Percentiles rank a stretch among this genome's conserved stretches.
phyloP scores from a whole-genome alignment of 2,888 invertebrate species.

The Hedychridium roseum region DNA sequence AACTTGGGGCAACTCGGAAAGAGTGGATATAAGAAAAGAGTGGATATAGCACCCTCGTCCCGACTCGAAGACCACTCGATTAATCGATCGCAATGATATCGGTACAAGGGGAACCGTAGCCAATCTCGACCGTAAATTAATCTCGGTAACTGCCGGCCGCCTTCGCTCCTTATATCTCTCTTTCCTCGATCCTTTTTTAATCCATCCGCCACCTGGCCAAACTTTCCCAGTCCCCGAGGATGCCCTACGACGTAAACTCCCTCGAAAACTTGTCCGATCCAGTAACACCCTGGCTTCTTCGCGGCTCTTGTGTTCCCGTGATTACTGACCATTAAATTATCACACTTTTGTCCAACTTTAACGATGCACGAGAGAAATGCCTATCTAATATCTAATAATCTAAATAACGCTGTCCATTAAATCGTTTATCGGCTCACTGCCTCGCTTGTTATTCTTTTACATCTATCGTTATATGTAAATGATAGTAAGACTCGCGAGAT shows the following conservation, averaged over 20 bases:
- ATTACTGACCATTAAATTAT: slow-evolving; percentile 28
- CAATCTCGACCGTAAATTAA: slow-evolving; percentile 30
- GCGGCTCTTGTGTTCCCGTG: slow-evolving; percentile 9
- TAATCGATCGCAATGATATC: slow-evolving; percentile 36
- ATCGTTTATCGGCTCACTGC: too few species aligned
- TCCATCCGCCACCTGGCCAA: slow-evolving; percentile 2
- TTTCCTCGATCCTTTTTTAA: slow-evolving; percentile 1
- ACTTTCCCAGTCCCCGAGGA: slow-evolving; percentile 5
- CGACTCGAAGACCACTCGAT: slow-evolving; percentile 21
- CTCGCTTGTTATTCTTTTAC: too few species aligned
- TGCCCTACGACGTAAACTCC: slow-evolving; percentile 9
- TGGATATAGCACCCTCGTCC: slow-evolving; percentile 5
- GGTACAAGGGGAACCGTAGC: slow-evolving; percentile 19
- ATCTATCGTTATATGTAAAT: too few species aligned
- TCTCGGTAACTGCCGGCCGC: slow-evolving; percentile 17
- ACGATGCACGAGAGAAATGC: too few species aligned
- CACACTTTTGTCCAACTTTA: too few species aligned
- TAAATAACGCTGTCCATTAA: too few species aligned
- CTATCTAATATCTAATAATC: too few species aligned
- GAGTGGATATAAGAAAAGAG: background rate
- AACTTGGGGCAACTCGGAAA: background rate
- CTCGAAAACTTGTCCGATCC: slow-evolving; percentile 11
- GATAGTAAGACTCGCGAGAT: too few species aligned
- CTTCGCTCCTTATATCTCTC: slow-evolving; percentile 1
- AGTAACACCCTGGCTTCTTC: slow-evolving; percentile 20